Base-by-base conservation (phyloP, 2,888 invertebrate genomes). In the Apantesis nais region DNA sequence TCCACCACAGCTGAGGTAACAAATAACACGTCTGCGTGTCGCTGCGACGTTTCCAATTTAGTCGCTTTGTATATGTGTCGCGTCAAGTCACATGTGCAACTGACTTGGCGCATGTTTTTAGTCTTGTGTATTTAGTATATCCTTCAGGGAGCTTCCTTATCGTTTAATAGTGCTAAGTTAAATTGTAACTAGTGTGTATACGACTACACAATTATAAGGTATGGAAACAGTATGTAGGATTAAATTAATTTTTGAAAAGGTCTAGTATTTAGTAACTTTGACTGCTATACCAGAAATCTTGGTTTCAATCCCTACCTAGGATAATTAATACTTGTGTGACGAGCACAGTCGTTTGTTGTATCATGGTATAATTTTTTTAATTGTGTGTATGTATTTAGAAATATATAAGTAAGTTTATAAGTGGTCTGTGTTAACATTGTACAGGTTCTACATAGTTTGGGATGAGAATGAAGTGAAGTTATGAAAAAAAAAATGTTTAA, bases 1-100 rank as follows among this genome's bases (percentile, higher is more conserved):
- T 74, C 22, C 0, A 61, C 77, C 71, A 66, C 71, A 74, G 31
- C 78, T 66, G 73, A 84, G 80, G 85, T 86, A 88, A 88, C 87
- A 88, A 88, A 88, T 87, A 88, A 85, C 87, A 85, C 82, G 88
- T 88, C 87, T 81, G 88, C 86, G 84, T 86, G 83, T 85, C 82
- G 83, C 77, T 64, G 86, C 82, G 87, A 87, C 88, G 86, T 88
- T 88, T 88, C 87, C 88, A 88, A 88, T 88, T 88, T 88, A 87
- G 85, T 80, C 82, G 86, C 86, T 84, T 83, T 85, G 84, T 86
- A 82, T 82, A 84, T 85, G 79, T 86, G 83, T 83, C 82, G 84
- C 84, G 82, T 83, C 86, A 83, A 83, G 83, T 78, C 81, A 77
- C 78, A 82, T 82, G 83, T 84, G 84, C 86, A 80, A 75, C 80